Percentiles rank a stretch among this genome's conserved stretches.
These are phyloP conservation scores for Drosophila fuyamai DNA, from an alignment of 1,140 invertebrate species.

Conservation along the genomic window DNA sequence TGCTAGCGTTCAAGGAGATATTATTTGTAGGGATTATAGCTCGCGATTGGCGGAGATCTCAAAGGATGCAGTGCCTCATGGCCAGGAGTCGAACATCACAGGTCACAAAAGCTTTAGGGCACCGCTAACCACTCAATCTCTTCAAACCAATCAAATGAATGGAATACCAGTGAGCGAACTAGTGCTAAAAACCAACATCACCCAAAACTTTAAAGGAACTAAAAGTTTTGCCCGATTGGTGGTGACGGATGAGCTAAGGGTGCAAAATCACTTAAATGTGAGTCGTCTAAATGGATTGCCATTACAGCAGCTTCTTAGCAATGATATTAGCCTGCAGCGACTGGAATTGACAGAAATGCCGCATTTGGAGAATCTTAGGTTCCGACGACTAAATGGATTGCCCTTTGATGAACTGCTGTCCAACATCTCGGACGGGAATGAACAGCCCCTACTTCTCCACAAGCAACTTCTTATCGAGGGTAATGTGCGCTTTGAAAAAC, in stretches of 20 bases:
- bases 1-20: constrained; percentile 49
- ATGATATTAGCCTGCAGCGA: constrained; percentile 53
- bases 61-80: constrained; percentile 58
- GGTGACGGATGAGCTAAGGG: constrained; percentile 15
- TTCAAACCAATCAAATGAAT: constrained; percentile 44
- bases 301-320: constrained; percentile 43
- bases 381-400: constrained; percentile 64
- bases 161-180: constrained; percentile 38
- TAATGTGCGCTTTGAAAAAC: constrained; percentile 60
- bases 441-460: constrained; percentile 48
- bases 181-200: constrained; percentile 31
- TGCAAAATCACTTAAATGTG: constrained; percentile 22
- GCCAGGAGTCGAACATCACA: constrained; percentile 51
- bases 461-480: constrained; percentile 76
- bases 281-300: constrained; percentile 49
- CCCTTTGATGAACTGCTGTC: constrained; percentile 61
- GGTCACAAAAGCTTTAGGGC: constrained; percentile 62
- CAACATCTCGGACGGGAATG: constrained; percentile 17
- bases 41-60: constrained; percentile 49
- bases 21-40: constrained; percentile 49
- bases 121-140: constrained; percentile 31
- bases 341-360: constrained; percentile 41
- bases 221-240: constrained; percentile 48
- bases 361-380: constrained; percentile 40
- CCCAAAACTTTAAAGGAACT: constrained; percentile 21